Evolutionary conservation across 2,797 vertebrate species (phyloP).

Genomic region (Ceyx erithaca): DNA sequence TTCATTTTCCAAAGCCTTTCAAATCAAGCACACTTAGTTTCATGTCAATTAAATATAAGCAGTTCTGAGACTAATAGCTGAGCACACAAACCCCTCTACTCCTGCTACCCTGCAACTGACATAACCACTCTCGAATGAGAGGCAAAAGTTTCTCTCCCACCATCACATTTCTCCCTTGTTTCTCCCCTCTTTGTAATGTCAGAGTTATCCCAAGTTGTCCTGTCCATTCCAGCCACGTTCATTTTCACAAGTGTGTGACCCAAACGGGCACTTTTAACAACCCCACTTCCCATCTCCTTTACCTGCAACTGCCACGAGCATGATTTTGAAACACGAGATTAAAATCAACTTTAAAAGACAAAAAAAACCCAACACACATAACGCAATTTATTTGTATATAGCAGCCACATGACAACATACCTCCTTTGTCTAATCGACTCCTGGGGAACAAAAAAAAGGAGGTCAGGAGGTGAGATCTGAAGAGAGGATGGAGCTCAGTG

Average conservation of each 20-base stretch:
- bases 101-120: background rate
- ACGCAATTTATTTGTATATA: conserved; percentile 3
- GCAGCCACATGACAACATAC: conserved; percentile 22
- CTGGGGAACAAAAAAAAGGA: background rate
- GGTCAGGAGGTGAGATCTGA: conserved; percentile 48
- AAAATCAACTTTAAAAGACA: background rate
- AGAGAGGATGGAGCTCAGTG: conserved; percentile 63
- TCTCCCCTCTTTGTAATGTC: background rate
- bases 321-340: background rate
- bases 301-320: background rate
- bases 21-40: background rate
- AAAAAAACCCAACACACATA: background rate
- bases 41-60: background rate
- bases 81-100: background rate
- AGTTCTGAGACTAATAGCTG: background rate
- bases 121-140: background rate
- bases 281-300: background rate
- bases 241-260: background rate
- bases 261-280: background rate
- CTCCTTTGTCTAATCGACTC: conserved; percentile 32
- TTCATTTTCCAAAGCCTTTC: background rate
- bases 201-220: background rate
- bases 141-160: background rate
- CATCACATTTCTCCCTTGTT: background rate
- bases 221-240: background rate